Evolutionary conservation across 2,888 invertebrate species (phyloP).

Genomic region (Amphipoea lucens): DNA sequence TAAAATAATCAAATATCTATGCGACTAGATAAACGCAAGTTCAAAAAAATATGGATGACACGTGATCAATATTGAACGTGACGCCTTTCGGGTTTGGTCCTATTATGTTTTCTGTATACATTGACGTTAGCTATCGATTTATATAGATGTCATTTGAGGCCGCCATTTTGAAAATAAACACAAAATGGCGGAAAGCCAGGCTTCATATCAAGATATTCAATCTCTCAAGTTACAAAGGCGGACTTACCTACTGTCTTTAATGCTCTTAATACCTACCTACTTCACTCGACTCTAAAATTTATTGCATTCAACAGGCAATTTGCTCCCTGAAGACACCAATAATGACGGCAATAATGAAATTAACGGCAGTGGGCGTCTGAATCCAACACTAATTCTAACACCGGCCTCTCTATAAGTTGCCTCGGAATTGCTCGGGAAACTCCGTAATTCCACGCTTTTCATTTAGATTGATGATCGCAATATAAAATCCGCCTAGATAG

Average conservation of each 20-base stretch:
- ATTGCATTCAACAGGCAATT: conserved; percentile 9
- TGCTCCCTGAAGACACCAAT: neutral
- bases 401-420: neutral
- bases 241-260: neutral
- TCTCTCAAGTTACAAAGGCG: neutral
- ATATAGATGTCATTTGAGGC: too few relatives aligned
- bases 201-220: too few relatives aligned
- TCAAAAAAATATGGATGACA: too few relatives aligned
- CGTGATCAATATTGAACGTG: too few relatives aligned
- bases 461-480: conserved; percentile 34
- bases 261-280: neutral
- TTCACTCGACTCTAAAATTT: neutral
- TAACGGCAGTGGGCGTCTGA: neutral
- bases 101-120: too few relatives aligned
- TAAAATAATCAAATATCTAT: too few relatives aligned
- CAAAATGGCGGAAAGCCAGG: too few relatives aligned
- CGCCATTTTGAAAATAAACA: too few relatives aligned
- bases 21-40: too few relatives aligned
- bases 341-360: conserved; percentile 13
- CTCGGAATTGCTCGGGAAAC: conserved; percentile 17
- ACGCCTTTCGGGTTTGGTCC: too few relatives aligned
- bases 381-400: neutral
- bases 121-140: too few relatives aligned
- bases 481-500: conserved; percentile 6
- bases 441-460: neutral